A percentile compares a stretch with the other conserved stretches of the same genome.
Conservation (phyloP, 2,888 invertebrate genomes). For the Leptothorax acervorum region DNA sequence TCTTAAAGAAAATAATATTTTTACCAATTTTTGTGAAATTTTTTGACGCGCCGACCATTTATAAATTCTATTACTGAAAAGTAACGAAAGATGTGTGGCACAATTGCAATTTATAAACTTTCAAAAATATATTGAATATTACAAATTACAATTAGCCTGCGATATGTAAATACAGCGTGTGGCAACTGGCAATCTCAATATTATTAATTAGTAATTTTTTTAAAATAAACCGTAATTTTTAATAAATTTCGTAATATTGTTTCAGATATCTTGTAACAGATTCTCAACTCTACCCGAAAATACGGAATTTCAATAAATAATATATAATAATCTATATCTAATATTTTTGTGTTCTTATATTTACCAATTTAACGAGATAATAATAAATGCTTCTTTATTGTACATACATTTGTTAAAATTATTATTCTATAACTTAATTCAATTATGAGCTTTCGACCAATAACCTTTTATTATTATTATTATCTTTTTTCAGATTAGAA, state of each 20-base stretch:
- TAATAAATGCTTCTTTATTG: not conserved
- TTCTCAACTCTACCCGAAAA: not conserved
- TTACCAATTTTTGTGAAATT: not conserved
- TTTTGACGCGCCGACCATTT: not conserved
- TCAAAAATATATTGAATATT: not conserved
- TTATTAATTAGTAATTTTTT: not conserved
- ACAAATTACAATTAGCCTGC: not conserved
- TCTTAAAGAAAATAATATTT: not conserved
- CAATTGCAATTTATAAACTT: not conserved
- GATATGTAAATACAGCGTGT: not conserved
- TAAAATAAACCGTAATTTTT: not conserved
- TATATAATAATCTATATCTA: not conserved
- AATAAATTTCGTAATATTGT: constrained; percentile 14
- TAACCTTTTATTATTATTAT: not conserved
- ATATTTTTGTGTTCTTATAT: constrained; percentile 22
- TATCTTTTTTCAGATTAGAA: not conserved
- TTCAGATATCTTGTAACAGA: constrained; percentile 2
- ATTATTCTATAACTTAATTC: not conserved
- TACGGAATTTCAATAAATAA: not conserved
- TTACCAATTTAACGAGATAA: not conserved
- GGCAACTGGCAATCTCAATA: not conserved
- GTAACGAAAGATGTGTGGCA: not conserved
- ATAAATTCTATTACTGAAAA: not conserved
- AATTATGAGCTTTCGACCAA: not conserved
- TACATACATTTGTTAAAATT: not conserved